These are phyloP conservation scores for Aporophyla lueneburgensis DNA, from an alignment of 2,888 invertebrate species.

Conservation along the genomic window DNA sequence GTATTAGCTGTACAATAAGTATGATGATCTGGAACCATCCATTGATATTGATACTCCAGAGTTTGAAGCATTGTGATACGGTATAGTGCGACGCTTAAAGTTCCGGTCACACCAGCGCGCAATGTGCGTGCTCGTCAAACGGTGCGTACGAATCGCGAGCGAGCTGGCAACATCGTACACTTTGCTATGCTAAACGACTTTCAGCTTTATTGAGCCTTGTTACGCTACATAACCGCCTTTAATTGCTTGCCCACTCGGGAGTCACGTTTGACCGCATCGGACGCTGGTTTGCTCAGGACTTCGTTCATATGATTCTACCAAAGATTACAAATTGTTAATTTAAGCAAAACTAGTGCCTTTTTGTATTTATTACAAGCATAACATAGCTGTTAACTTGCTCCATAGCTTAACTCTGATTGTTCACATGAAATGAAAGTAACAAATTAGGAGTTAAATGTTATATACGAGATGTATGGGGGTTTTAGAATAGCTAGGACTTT, in stretches of 20 bases:
- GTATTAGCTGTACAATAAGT: constrained; percentile 53
- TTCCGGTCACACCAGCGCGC: constrained; percentile 22
- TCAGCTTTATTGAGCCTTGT: constrained; percentile 32
- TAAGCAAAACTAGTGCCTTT: constrained; percentile 68
- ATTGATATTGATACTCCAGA: constrained; percentile 53
- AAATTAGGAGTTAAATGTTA: constrained; percentile 33
- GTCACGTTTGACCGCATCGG: background rate
- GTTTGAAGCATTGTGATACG: constrained; percentile 55
- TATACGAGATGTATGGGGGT: constrained; percentile 45
- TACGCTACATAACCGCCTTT: constrained; percentile 11
- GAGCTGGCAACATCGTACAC: constrained; percentile 15
- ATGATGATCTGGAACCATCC: constrained; percentile 57
- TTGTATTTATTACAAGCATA: constrained; percentile 56
- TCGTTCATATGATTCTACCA: constrained; percentile 65
- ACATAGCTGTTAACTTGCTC: constrained; percentile 52
- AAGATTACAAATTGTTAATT: constrained; percentile 62
- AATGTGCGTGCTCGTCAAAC: background rate
- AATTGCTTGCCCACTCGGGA: background rate
- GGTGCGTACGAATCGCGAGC: background rate
- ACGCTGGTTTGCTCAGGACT: constrained; percentile 25
- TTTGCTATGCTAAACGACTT: constrained; percentile 5
- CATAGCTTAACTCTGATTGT: constrained; percentile 47
- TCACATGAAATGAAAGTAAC: constrained; percentile 51
- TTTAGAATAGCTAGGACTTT: constrained; percentile 50
- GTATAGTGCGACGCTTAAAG: constrained; percentile 30